Evolutionary conservation across 2,888 invertebrate species (phyloP), one percentile per base, ranked within the genome.

Genomic region (Zygaena filipendulae): DNA sequence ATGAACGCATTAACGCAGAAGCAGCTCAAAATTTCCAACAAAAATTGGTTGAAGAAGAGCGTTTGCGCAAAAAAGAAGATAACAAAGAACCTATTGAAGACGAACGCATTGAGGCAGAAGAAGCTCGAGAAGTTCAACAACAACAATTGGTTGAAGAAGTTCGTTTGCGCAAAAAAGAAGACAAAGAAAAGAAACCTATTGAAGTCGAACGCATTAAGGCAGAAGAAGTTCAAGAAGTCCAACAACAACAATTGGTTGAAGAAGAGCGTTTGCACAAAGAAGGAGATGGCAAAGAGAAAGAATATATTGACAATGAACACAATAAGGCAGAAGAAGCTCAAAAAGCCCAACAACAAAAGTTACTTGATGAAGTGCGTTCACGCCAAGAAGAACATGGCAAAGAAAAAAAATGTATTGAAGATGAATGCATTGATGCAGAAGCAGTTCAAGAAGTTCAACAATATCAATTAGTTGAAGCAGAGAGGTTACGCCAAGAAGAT

Each of bases 361-460:
- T n/a, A n/a, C n/a, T n/a, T n/a, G n/a, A n/a, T n/a, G n/a, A 10
- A 10, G n/a, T 10, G 35, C n/a, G 23, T 23, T 27, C 33, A 41
- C 33, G 24, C 37, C 25, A 28, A 33, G 11, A 18, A 32, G n/a
- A n/a, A n/a, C n/a, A n/a, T n/a, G n/a, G n/a, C n/a, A n/a, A n/a
- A 7, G 19, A 25, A n/a, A 23, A 14, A 13, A 23, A 31, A 16
- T 3, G 11, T 9, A 8, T n/a, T 7, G 26, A 26, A 27, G 10
- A 19, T 4, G 6, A 24, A 13, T n/a, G n/a, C n/a, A n/a, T n/a
- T n/a, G n/a, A n/a, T n/a, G n/a, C n/a, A n/a, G n/a, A n/a, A n/a
- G n/a, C n/a, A n/a, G n/a, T n/a, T n/a, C n/a, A n/a, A 14, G 20
- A 8, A 13, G 10, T 16, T 45, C 21, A 40, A 38, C 25, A 41